A percentile compares a stretch with the other conserved stretches of the same genome.
Evolutionary conservation across 1,140 invertebrate genomes (phyloP).

Genomic region (Aphis craccivora): DNA sequence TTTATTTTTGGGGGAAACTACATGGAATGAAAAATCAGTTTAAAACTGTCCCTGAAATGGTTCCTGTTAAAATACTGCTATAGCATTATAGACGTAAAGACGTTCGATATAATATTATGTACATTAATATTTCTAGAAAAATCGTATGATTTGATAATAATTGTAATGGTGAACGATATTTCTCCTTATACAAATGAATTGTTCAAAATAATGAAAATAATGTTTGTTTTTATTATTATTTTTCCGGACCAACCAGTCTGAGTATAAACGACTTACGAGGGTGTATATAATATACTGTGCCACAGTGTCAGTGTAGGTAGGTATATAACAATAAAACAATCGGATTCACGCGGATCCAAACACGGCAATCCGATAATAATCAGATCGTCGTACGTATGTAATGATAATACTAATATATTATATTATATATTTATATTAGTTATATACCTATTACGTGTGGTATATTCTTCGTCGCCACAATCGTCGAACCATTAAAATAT

Average conservation of each 20-base stretch:
- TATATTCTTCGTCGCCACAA: not conserved
- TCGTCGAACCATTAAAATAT: constrained; percentile 29
- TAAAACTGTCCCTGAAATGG: not conserved
- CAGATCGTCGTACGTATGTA: not conserved
- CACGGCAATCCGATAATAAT: constrained; percentile 10
- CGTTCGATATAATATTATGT: not conserved
- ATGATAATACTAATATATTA: not conserved
- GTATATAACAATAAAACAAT: constrained; percentile 21
- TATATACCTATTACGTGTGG: not conserved
- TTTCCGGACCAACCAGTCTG: not conserved
- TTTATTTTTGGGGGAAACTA: not conserved
- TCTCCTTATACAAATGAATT: not conserved
- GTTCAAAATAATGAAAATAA: not conserved
- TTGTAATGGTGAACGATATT: not conserved
- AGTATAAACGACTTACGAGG: not conserved
- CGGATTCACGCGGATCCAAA: not conserved
- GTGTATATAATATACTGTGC: not conserved
- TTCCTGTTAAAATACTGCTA: not conserved
- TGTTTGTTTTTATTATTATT: not conserved
- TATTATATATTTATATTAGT: not conserved
- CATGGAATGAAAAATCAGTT: not conserved
- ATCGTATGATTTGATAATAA: not conserved
- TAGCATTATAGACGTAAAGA: not conserved
- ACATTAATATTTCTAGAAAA: no score
- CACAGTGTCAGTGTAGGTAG: not conserved